Base-by-base conservation (phyloP, 2,113 vertebrate species). In the Clarias macrocephalus region DNA sequence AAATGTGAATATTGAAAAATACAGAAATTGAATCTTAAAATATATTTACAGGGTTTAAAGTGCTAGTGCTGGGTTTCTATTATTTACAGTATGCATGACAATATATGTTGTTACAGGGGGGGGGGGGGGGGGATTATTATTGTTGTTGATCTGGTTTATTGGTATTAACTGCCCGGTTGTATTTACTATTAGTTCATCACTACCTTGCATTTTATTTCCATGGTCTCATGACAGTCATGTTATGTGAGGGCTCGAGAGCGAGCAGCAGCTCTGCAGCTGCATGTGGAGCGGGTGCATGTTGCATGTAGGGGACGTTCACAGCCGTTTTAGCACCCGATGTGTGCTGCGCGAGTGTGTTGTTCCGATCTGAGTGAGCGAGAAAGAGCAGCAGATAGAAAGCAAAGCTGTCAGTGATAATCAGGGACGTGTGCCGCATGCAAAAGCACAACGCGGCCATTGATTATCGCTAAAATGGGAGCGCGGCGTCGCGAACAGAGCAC, bases 361-460 rank as follows among this genome's bases (percentile, higher is more conserved):
- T 21, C 18, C 7, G 25, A 16, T 11, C 13, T 5, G 82, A 83
- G 12, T 1, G 82, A 83, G 12, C 1, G n/a, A 28, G 16, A 23
- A 3, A 57, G 59, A 70, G 66, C 56, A 9, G 13, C 10, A 70
- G 37, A 73, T 10, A n/a, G 25, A 66, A 16, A 16, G 52, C 54
- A 59, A 19, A 18, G 77, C 57, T 88, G 92, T 89, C 92, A 92
- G 91, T 81, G 93, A 90, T 91, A 93, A 93, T 92, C 90, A 83
- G 91, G 87, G 90, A 91, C 93, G 90, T 90, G 88, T 89, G 92
- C 87, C 86, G 88, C 52, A 88, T 92, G 88, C n/a, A 80, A 73
- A 92, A 92, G 91, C 91, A 91, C 92, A 91, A 88, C 89, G 84
- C 93, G 92, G 94, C 92, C 93, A 93, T 92, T 89, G 92, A 93